Evolutionary conservation across 2,113 vertebrate genomes (phyloP).

Genomic region (Gorilla gorilla): DNA sequence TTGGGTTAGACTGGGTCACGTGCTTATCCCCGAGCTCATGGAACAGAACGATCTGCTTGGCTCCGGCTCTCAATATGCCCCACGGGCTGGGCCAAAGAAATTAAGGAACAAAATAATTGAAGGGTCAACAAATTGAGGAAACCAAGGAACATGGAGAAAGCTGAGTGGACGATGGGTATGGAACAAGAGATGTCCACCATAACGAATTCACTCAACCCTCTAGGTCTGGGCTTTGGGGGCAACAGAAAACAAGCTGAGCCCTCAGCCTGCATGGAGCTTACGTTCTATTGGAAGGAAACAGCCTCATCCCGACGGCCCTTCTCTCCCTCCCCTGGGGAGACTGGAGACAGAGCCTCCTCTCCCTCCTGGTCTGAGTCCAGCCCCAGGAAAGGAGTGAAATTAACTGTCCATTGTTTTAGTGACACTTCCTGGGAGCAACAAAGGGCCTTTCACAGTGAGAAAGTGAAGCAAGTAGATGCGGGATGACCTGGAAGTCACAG

Average conservation of each 20-base stretch:
- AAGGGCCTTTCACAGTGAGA: slow-evolving; percentile 61
- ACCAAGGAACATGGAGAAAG: neutral
- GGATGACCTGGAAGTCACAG: slow-evolving; percentile 49
- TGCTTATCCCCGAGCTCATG: neutral
- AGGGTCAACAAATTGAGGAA: neutral
- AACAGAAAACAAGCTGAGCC: too few species aligned
- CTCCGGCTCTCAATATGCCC: neutral
- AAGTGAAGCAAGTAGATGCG: neutral
- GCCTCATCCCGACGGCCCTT: neutral
- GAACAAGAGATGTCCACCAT: fast-evolving
- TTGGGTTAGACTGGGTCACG: neutral
- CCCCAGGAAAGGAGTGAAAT: slow-evolving; percentile 18
- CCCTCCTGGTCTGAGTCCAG: neutral
- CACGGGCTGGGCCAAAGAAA: neutral
- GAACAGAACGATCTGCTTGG: neutral
- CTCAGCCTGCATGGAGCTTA: fast-evolving
- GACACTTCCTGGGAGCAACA: slow-evolving; percentile 68
- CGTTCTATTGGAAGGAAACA: fast-evolving
- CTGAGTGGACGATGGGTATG: fast-evolving
- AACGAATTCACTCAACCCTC: fast-evolving
- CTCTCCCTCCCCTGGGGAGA: neutral
- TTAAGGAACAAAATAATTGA: neutral
- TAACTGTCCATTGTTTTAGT: slow-evolving; percentile 24
- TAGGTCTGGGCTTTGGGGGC: neutral
- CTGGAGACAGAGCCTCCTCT: neutral